These are phyloP conservation scores for Gymnocypris eckloni DNA, from an alignment of 2,797 vertebrate genomes.

Conservation along the genomic window DNA sequence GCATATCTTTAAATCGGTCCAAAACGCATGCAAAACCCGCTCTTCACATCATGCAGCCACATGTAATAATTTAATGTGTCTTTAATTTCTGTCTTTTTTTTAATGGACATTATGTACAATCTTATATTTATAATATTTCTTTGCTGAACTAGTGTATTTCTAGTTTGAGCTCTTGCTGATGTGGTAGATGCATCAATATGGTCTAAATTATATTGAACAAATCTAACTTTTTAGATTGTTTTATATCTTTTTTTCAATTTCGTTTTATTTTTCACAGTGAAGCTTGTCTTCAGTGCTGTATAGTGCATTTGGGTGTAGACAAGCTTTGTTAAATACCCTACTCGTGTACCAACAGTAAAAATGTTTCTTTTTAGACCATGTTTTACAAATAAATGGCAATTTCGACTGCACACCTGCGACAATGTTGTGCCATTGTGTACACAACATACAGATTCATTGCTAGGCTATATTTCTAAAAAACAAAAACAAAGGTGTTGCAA, in stretches of 20 bases:
- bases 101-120: neutral
- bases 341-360: conserved; percentile 11
- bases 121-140: neutral
- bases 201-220: neutral
- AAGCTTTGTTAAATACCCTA: conserved; percentile 10
- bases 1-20: neutral
- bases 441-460: conserved; percentile 53
- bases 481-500: conserved; percentile 75
- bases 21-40: conserved; percentile 11
- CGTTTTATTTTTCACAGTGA: neutral
- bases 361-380: conserved; percentile 34
- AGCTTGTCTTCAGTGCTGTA: conserved; percentile 7
- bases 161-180: neutral
- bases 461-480: conserved; percentile 55
- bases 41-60: neutral
- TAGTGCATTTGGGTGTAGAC: neutral
- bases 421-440: neutral
- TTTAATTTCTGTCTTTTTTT: neutral
- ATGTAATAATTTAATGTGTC: neutral
- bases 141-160: neutral
- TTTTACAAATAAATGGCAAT: conserved; percentile 22
- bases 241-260: neutral
- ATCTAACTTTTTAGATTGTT: neutral
- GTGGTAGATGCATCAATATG: conserved; percentile 13
- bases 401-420: conserved; percentile 18